Base-by-base conservation (phyloP, 2,888 invertebrate species). In the Galeruca laticollis region DNA sequence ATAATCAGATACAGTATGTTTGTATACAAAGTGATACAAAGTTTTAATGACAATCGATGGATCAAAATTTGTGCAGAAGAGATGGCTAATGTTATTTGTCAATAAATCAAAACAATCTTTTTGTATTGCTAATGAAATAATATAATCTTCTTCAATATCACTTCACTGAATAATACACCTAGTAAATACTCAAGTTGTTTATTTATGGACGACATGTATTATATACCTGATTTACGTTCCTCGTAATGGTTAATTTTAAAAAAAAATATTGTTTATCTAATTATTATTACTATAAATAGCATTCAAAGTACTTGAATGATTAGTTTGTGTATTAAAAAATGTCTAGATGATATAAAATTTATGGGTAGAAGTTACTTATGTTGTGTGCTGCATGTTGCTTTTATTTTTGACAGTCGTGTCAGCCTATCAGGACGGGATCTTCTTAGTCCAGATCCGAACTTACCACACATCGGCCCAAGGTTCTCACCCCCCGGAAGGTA, bases 381-480 rank as follows among this genome's bases (percentile, higher is more conserved):
- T 82, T 86, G 82, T 82, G 65, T 65, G 65, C 57, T 65, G 65
- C 65, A 65, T 65, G 65, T 57, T 65, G 65, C 65, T 65, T 81
- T 82, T 80, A 83, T 81, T 83, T 82, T 81, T 86, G 86, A 87
- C 90, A 95, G 95, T 91, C 94, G 95, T 86, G 88, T 92, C 88
- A 95, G 95, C 87, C 95, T 95, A 78, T 62, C 70, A 49, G 94
- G 92, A 82, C 90, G 93, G 79, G 95, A 95, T 87, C 87, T 88
- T 85, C 87, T 88, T 85, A 93, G 94, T 80, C 94, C 95, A 75
- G 94, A 94, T 85, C 89, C 92, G 82, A 91, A 91, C 80, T 91
- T 94, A 88, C 95, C 95, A 78, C 95, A 96, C 89, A 93, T 94
- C 87, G 96, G 96, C 81, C 96, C 96, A 78, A 89, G 95, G 85